Evolutionary conservation across 2,113 vertebrate species (phyloP).

Genomic region (Anarhynchus alexandrinus): DNA sequence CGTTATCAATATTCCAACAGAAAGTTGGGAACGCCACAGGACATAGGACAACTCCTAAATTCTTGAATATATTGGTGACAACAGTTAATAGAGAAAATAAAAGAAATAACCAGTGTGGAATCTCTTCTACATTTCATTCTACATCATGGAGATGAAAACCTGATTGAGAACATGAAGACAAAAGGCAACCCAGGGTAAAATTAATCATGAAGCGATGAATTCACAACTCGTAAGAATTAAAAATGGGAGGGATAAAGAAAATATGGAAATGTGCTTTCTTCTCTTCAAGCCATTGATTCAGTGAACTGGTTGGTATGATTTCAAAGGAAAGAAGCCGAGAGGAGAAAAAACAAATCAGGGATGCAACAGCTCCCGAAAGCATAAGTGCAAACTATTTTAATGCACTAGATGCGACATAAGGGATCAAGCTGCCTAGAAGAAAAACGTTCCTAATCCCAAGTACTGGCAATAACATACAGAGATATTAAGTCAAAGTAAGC

Average conservation of each 20-base stretch:
- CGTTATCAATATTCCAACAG: background rate
- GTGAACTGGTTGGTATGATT: background rate
- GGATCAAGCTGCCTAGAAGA: background rate
- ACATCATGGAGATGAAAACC: background rate
- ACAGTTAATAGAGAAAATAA: background rate
- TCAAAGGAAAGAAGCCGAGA: background rate
- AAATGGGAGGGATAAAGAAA: background rate
- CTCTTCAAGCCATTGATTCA: background rate
- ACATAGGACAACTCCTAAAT: fast-evolving
- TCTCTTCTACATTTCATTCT: background rate
- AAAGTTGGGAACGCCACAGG: background rate
- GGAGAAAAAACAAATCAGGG: background rate
- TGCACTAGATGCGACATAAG: background rate
- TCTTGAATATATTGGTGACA: background rate
- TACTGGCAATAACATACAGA: background rate
- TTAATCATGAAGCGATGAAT: background rate
- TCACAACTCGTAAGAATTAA: background rate
- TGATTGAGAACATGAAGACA: background rate
- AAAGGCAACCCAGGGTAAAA: background rate
- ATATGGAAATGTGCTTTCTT: background rate
- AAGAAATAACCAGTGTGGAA: background rate
- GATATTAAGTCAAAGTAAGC: background rate
- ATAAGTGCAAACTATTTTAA: background rate
- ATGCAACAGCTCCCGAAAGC: background rate
- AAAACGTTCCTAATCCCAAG: background rate